Base-by-base conservation (phyloP, 2,888 invertebrate genomes). In the Thelaira solivaga region DNA sequence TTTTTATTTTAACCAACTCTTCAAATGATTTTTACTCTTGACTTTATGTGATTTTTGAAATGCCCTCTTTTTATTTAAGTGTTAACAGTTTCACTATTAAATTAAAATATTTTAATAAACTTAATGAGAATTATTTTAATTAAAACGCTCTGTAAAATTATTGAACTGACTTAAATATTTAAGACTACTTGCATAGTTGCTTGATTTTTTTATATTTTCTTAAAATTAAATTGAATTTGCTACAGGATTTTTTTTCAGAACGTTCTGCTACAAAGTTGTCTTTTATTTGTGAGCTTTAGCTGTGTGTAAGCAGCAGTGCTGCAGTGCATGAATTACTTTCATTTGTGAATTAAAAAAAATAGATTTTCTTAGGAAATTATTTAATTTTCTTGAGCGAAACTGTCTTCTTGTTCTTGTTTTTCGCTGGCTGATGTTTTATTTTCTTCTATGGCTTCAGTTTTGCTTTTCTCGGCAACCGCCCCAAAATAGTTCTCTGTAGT, bases 401-500 rank as follows among this genome's bases (percentile, higher is more conserved):
- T n/a, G 13, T 11, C 10, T 5, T 51, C 36, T 16, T 20, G 34
- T 22, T n/a, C n/a, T 6, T 55, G 57, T 6, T 65, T 61, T n/a
- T n/a, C n/a, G n/a, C n/a, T n/a, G n/a, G n/a, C n/a, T n/a, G n/a
- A n/a, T n/a, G n/a, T n/a, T n/a, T n/a, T n/a, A 0, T 43, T 64
- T 11, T 69, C 75, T 45, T 81, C 81, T 34, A 81, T 41, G 1
- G 77, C 81, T 24, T 76, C 72, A 2, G 24, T 55, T 11, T 51
- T 22, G 0, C 45, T 20, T 4, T 45, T 10, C 1, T 81, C 83
- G 31, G 82, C 76, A 41, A 80, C 80, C 71, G 86, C 82, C 75
- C 86, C 86, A 81, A 86, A 87, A 65, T 87, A 88, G 11, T 83
- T 82, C 55, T 86, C 87, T 22, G 87, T 86, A 51, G 82, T 81